A percentile compares a stretch with the other conserved stretches of the same genome.
These are phyloP conservation scores for Pterocles burchelli DNA, from an alignment of 2,113 vertebrate species.

Conservation along the genomic window DNA sequence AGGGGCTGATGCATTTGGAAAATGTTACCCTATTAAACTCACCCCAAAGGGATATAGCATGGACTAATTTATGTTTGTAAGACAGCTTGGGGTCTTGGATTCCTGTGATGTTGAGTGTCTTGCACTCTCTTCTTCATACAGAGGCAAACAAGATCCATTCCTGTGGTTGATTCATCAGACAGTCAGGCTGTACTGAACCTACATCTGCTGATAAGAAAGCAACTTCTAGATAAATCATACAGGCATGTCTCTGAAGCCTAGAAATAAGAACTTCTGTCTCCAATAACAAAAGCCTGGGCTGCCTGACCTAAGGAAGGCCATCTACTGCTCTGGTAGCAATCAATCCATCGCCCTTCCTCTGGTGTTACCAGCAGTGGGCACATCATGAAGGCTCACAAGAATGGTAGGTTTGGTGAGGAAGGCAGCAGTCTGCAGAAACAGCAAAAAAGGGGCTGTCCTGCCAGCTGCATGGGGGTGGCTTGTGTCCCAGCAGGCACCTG, in stretches of 20 bases:
- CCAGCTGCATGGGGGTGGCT: accelerated
- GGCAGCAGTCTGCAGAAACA: not conserved
- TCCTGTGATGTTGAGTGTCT: constrained; percentile 20
- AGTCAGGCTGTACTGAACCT: constrained; percentile 37
- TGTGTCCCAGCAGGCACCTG: not conserved
- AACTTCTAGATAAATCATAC: constrained; percentile 40
- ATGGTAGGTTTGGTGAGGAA: not conserved
- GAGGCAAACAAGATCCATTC: constrained; percentile 47
- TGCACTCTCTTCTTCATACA: not conserved
- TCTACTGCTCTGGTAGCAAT: not conserved
- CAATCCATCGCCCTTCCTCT: not conserved
- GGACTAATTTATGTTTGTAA: constrained; percentile 43
- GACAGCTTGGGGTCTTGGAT: constrained; percentile 15
- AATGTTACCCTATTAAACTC: constrained; percentile 31
- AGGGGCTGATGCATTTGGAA: constrained; percentile 45
- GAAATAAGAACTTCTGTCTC: constrained; percentile 22
- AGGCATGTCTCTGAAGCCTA: constrained; percentile 30
- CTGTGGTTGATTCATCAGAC: constrained; percentile 51
- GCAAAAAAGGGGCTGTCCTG: not conserved
- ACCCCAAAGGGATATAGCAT: not conserved
- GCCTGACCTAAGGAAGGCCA: not conserved
- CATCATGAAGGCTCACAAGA: not conserved
- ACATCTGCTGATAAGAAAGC: constrained; percentile 56
- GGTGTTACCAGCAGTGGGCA: not conserved
- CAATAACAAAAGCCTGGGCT: constrained; percentile 11